These are phyloP conservation scores for Microcebus lehilahytsara DNA, from an alignment of 2,113 vertebrate genomes.

Conservation along the genomic window DNA sequence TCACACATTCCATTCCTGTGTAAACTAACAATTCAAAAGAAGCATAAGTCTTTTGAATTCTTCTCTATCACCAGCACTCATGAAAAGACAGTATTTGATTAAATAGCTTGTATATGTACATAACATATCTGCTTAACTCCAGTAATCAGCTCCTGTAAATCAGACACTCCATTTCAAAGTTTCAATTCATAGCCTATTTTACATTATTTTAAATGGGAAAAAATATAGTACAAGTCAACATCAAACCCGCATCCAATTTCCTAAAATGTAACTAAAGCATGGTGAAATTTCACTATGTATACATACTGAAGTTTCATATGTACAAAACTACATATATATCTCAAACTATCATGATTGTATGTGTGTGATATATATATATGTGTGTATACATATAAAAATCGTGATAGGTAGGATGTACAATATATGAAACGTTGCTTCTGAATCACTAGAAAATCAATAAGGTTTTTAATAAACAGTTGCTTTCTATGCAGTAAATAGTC, in stretches of 20 bases:
- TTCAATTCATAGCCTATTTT: background rate
- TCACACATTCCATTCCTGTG: slow-evolving; percentile 82
- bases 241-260: background rate
- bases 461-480: background rate
- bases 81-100: background rate
- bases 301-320: too few relatives aligned
- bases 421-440: background rate
- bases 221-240: background rate
- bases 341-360: background rate
- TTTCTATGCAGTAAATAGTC: background rate
- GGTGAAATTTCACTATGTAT: background rate
- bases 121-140: background rate
- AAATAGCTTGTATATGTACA: background rate
- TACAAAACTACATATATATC: background rate
- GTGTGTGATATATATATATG: background rate
- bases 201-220: background rate
- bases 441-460: background rate
- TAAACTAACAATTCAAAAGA: slow-evolving; percentile 81
- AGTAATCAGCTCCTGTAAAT: background rate
- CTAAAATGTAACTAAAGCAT: background rate
- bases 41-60: background rate
- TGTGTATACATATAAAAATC: background rate
- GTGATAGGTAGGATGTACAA: background rate
- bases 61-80: background rate
- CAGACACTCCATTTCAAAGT: background rate